Base-by-base conservation (phyloP, 2,113 vertebrate genomes). In the Pycnonotus jocosus region DNA sequence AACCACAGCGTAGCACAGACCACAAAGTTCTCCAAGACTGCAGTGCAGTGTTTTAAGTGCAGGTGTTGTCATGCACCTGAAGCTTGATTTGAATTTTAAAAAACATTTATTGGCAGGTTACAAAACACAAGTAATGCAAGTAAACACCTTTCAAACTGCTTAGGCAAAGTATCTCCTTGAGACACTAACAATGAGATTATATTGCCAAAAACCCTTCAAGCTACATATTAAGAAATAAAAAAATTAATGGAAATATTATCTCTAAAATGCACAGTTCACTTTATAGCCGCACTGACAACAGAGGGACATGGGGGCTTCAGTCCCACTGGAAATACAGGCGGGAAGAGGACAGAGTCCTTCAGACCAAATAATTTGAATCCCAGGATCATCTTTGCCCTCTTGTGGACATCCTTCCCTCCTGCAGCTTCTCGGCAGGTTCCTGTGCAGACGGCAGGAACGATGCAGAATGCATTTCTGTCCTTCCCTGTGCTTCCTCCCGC, bases 341-440 rank as follows among this genome's bases (percentile, higher is more conserved):
- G 18, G 33, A 42, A 37, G 30, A 53, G 3, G 14, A 33, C 0
- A 0, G 58, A 61, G 31, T 40, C 28, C 33, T 64, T n/a, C 9
- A 11, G 4, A 20, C 19, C 9, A 12, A 22, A 1, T 42, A 2
- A 33, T 35, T 92, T 70, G 77, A 31, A 68, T 76, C 22, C 7
- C 53, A 81, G 60, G 88, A 69, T 54, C 92, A 25, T 64, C 50
- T 93, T 77, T 62, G 93, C 96, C 95, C 92, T 95, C 96, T 96
- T 80, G 96, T 92, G 96, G 96, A 53, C 91, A 82, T 73, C 72
- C 35, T 10, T 82, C 50, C 58, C 66, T 85, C 81, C 78, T 92
- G 78, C 95, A 94, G 74, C 81, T 85, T 69, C 73, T 53, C 57
- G 4, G 33, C 82, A 27, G 53, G 5, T 30, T 8, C 18, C 65